phyloP scores from a whole-genome alignment of 2,797 vertebrate species.

The Tachyglossus aculeatus region DNA sequence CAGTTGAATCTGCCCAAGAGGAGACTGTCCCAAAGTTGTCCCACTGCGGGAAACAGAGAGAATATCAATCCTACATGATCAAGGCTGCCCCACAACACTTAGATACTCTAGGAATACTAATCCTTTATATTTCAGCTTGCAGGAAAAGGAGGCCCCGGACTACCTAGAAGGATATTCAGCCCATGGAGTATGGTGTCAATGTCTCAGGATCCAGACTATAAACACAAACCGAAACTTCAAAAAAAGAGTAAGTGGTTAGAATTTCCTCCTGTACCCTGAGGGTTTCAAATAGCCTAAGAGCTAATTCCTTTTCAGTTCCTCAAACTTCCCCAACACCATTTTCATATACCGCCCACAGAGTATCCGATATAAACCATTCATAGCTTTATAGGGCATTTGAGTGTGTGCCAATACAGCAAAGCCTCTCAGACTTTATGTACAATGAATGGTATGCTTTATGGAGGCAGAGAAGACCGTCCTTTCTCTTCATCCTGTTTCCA shows the following conservation, averaged over 20 bases:
- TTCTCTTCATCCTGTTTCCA: too few species aligned
- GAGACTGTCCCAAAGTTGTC: conserved; percentile 81
- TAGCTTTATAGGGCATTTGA: too few species aligned
- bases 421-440: too few species aligned
- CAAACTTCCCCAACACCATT: too few species aligned
- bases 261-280: background rate
- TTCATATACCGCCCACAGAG: too few species aligned
- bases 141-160: background rate
- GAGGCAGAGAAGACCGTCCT: too few species aligned
- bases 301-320: too few species aligned
- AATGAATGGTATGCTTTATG: too few species aligned
- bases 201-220: too few species aligned
- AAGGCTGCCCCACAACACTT: background rate
- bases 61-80: background rate
- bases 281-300: background rate
- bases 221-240: background rate
- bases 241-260: background rate
- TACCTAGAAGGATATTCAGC: background rate
- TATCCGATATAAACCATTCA: too few species aligned
- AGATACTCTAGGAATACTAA: background rate
- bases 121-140: background rate
- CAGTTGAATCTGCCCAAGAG: conserved; percentile 91
- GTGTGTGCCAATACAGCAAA: too few species aligned
- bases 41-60: conserved; percentile 75
- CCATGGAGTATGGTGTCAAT: too few species aligned